phyloP scores from a whole-genome alignment of 1,140 invertebrate genomes.

The Drosophila sechellia region DNA sequence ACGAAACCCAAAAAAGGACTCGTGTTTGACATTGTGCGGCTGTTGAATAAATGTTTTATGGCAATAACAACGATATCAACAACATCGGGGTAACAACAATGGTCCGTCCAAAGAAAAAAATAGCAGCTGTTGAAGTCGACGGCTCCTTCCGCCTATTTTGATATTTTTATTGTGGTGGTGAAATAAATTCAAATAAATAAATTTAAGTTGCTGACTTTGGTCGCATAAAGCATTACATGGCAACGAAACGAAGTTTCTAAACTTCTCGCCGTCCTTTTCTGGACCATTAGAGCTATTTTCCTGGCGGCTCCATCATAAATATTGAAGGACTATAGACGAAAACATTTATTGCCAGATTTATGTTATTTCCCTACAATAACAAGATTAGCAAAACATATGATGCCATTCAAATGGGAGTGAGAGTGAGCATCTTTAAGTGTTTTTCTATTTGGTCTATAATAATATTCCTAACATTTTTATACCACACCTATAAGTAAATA shows the following conservation, averaged over 20 bases:
- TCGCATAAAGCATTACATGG: slow-evolving; percentile 25
- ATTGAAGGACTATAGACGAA: slow-evolving; percentile 54
- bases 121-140: slow-evolving; percentile 61
- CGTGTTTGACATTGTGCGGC: slow-evolving; percentile 63
- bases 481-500: too few relatives aligned
- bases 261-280: slow-evolving; percentile 16
- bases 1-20: slow-evolving; percentile 68
- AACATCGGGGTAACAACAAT: slow-evolving; percentile 39
- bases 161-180: slow-evolving; percentile 75
- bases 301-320: slow-evolving; percentile 62
- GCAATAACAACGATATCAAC: slow-evolving; percentile 59
- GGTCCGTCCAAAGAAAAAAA: slow-evolving; percentile 42
- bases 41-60: slow-evolving; percentile 67
- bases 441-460: not conserved
- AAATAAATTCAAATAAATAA: slow-evolving; percentile 81
- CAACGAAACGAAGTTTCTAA: slow-evolving; percentile 23
- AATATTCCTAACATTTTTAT: too few relatives aligned
- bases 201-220: slow-evolving; percentile 73
- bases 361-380: slow-evolving; percentile 49
- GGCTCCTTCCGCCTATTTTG: slow-evolving; percentile 48
- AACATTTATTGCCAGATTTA: slow-evolving; percentile 79
- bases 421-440: not conserved
- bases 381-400: slow-evolving; percentile 25
- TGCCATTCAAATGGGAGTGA: not conserved
- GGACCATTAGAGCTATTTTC: slow-evolving; percentile 41